Evolutionary conservation across 2,113 vertebrate genomes (phyloP), one percentile per base, ranked within the genome.

Genomic region (Miniopterus natalensis): DNA sequence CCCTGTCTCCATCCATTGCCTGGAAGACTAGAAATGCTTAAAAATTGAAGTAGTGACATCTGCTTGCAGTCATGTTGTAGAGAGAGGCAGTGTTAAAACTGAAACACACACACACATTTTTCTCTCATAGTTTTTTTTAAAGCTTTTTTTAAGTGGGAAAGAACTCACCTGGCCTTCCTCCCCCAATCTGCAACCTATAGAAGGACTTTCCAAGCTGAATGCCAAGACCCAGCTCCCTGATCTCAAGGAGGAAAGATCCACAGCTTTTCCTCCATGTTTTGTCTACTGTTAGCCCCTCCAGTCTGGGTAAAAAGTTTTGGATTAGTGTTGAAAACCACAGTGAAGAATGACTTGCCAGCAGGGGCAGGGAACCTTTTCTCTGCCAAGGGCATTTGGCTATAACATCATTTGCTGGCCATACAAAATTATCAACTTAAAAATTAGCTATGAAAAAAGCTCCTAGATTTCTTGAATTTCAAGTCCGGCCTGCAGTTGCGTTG

Each of bases 21-120:
- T 87, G 68, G 78, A 1, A 20, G 68, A 59, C 66, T 79, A 74
- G 88, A 81, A 85, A 73, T 8, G 29, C 89, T 84, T 78, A 89
- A 68, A 79, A 18, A 83, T 57, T 70, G 57, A 88, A 90, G 71
- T 77, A 88, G 77, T 36, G 49, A 84, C 90, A 71, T 90, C 78
- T 78, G 13, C 66, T 88, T 61, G 10, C 3, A 6, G 77, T 85
- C 81, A 27, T 63, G 23, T 47, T 53, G 31, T 91, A 68, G 53
- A 94, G 68, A 80, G 36, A 90, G 63, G 42, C 12, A n/a, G 84
- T 49, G 59, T 77, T 80, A 59, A 96, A 87, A 55, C 63, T 0
- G 12, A 90, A 94, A 84, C 71, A 66, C 3, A 66, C 31, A 66
- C 81, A 68, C 71, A 88, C 68, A 51, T 79, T 68, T 68, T 88